Evolutionary conservation across 2,797 vertebrate species (phyloP).

Genomic region (Alfaro cultratus): DNA sequence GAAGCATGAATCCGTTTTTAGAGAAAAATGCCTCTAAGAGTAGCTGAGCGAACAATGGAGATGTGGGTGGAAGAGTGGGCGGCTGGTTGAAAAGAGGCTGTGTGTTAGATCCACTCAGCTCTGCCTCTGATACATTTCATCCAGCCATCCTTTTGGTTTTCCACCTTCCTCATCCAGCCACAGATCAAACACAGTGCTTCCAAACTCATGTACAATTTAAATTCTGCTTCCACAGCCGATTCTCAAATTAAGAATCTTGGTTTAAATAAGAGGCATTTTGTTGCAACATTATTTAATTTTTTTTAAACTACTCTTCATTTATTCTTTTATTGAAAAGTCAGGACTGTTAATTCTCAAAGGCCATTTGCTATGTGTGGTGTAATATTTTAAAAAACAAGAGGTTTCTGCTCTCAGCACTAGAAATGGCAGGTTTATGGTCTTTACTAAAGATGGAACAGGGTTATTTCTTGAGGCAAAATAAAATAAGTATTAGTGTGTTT

Average conservation of each 20-base stretch:
- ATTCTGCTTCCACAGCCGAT: background rate
- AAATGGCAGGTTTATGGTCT: background rate
- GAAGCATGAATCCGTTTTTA: constrained; percentile 41
- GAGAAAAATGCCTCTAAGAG: constrained; percentile 51
- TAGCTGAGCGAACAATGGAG: constrained; percentile 59
- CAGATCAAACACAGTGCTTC: constrained; percentile 34
- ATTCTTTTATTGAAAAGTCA: background rate
- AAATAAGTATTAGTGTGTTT: background rate
- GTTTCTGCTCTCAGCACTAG: background rate
- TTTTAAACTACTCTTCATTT: background rate
- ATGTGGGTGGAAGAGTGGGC: constrained; percentile 66
- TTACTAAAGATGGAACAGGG: background rate
- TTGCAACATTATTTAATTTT: background rate
- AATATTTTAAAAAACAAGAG: background rate
- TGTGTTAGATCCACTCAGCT: constrained; percentile 60
- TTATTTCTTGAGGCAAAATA: background rate
- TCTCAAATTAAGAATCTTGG: background rate
- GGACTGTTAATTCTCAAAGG: background rate
- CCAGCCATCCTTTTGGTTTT: constrained; percentile 39
- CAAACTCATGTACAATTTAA: constrained; percentile 4
- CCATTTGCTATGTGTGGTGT: background rate
- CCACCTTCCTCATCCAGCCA: constrained; percentile 23
- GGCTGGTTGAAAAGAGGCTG: constrained; percentile 58
- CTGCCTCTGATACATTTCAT: constrained; percentile 52
- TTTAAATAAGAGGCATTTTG: background rate